Conservation (phyloP, 2,888 invertebrate species). For the Lochmaea crataegi region DNA sequence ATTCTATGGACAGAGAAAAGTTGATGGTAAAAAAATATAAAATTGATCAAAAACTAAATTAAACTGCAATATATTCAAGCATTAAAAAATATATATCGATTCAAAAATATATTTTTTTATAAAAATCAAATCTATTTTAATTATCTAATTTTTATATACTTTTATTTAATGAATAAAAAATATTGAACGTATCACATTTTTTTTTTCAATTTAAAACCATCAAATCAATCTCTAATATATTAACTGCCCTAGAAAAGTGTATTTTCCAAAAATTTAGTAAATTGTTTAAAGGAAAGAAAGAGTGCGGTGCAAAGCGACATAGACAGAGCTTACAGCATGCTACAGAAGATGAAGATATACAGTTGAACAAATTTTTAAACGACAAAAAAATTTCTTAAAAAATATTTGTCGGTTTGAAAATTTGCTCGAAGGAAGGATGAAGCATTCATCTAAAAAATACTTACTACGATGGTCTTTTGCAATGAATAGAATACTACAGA, state of each 20-base stretch:
- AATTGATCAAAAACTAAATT: too few species aligned
- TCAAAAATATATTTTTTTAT: too few species aligned
- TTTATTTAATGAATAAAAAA: too few species aligned
- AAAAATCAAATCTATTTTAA: too few species aligned
- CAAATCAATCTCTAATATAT: neutral
- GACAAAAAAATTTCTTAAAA: neutral
- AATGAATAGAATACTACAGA: slow-evolving; percentile 2
- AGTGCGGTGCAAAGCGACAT: slow-evolving; percentile 55
- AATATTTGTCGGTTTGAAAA: neutral
- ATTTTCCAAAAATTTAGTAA: slow-evolving; percentile 14
- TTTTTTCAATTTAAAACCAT: neutral
- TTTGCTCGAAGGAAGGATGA: neutral
- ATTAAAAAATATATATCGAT: too few species aligned
- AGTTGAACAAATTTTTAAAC: neutral
- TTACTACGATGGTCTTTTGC: neutral
- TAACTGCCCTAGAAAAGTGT: slow-evolving; percentile 8
- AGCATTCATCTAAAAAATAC: neutral
- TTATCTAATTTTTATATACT: too few species aligned
- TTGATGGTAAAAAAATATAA: neutral
- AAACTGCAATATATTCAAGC: too few species aligned
- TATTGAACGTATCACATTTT: too few species aligned
- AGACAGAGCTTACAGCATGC: slow-evolving; percentile 46
- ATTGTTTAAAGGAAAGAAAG: slow-evolving; percentile 44
- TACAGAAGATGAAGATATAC: neutral
- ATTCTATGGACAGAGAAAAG: neutral